These are phyloP conservation scores for Orius insidiosus DNA, from an alignment of 1,140 invertebrate genomes.

Conservation along the genomic window DNA sequence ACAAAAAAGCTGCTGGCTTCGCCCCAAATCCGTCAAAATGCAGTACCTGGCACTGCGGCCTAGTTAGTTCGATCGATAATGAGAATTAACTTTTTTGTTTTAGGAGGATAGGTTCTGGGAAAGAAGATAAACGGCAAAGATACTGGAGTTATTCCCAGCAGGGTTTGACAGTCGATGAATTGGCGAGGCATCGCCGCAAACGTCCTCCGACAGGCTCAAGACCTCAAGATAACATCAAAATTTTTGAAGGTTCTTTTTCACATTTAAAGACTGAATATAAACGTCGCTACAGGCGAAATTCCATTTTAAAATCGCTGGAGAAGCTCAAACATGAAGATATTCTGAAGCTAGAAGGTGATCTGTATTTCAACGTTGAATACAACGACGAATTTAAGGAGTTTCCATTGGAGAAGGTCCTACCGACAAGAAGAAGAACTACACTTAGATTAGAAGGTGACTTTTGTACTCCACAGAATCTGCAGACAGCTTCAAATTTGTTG, in stretches of 20 bases:
- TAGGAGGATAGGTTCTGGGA: constrained; percentile 5
- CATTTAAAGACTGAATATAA: constrained; percentile 18
- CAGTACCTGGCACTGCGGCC: no score
- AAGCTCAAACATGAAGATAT: constrained; percentile 9
- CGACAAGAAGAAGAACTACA: constrained; percentile 7
- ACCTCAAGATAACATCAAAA: constrained; percentile 12
- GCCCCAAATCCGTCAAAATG: no score
- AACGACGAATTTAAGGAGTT: constrained; percentile 14
- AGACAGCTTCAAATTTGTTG: constrained; percentile 10
- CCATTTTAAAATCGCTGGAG: not conserved
- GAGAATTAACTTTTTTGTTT: not conserved
- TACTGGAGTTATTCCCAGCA: constrained; percentile 8
- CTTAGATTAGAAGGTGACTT: constrained; percentile 7
- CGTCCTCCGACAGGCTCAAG: constrained; percentile 3
- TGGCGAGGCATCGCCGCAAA: constrained; percentile 11
- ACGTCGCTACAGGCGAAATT: constrained; percentile 13
- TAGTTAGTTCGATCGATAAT: not conserved
- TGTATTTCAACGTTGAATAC: constrained; percentile 16
- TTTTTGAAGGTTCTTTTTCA: constrained; percentile 13
- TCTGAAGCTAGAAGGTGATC: constrained; percentile 17
- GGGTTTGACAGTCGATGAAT: constrained; percentile 17
- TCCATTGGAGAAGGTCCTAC: constrained; percentile 1
- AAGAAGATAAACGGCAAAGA: constrained; percentile 2
- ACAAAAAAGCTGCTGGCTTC: no score
- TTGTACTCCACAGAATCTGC: constrained; percentile 2